phyloP scores from a whole-genome alignment of 2,113 vertebrate species.

The Maccullochella peelii region DNA sequence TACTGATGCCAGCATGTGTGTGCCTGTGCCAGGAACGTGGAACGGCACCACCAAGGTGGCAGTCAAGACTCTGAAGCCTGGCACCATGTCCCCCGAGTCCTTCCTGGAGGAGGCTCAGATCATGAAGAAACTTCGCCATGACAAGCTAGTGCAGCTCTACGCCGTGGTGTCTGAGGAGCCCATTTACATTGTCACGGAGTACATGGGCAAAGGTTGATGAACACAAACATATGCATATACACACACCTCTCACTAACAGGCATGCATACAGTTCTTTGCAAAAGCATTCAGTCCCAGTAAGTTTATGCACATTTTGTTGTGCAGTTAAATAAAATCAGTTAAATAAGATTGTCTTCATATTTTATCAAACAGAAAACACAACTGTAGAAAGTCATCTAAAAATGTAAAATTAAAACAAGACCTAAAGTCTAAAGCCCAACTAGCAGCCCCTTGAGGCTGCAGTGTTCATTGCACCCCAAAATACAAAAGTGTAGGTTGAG shows the following conservation, averaged over 20 bases:
- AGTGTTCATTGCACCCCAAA: no score
- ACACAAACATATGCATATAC: neutral
- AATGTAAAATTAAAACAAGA: neutral
- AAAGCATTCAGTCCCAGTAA: neutral
- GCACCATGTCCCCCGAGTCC: slow-evolving; percentile 98
- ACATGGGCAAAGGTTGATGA: slow-evolving; percentile 94
- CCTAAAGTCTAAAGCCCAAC: no score
- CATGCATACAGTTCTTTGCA: neutral
- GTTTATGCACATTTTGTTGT: neutral
- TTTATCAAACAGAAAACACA: neutral
- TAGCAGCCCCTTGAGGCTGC: no score
- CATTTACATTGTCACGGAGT: slow-evolving; percentile 98
- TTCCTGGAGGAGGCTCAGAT: slow-evolving; percentile 99
- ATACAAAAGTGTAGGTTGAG: neutral
- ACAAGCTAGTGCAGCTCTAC: slow-evolving; percentile 97
- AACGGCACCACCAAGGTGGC: slow-evolving; percentile 99
- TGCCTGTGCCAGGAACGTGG: slow-evolving; percentile 89
- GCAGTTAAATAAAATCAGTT: neutral
- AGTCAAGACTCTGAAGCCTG: slow-evolving; percentile 97
- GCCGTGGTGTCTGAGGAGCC: slow-evolving; percentile 98
- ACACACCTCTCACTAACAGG: neutral
- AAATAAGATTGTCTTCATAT: neutral
- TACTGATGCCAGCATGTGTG: slow-evolving; percentile 36
- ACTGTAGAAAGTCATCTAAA: neutral
- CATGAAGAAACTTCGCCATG: slow-evolving; percentile 98